A percentile compares a stretch with the other conserved stretches of the same genome.
phyloP scores from a whole-genome alignment of 2,888 invertebrate species.

The Latrodectus elegans region DNA sequence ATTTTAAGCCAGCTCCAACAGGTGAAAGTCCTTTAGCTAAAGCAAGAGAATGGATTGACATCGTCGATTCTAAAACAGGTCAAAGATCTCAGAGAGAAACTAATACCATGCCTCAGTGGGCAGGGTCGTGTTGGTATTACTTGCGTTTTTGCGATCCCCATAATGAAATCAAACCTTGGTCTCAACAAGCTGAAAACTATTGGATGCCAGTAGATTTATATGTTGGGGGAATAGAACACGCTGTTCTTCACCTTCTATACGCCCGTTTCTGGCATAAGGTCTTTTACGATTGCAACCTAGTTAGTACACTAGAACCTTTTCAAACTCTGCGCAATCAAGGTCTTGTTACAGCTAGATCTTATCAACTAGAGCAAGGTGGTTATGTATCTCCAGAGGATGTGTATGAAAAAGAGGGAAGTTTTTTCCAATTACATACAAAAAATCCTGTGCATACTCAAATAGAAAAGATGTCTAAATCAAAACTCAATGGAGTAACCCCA shows the following conservation, averaged over 20 bases:
- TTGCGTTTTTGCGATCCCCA: slow-evolving; percentile 88
- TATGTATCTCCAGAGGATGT: too few species aligned
- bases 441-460: too few species aligned
- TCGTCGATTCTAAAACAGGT: slow-evolving; percentile 72
- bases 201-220: slow-evolving; percentile 94
- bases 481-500: too few species aligned
- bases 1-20: background rate
- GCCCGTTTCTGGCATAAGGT: too few species aligned
- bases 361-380: too few species aligned
- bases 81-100: slow-evolving; percentile 86
- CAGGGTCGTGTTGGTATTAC: slow-evolving; percentile 99
- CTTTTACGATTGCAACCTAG: too few species aligned
- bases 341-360: too few species aligned
- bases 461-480: too few species aligned
- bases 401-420: too few species aligned
- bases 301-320: too few species aligned
- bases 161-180: slow-evolving; percentile 78
- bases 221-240: slow-evolving; percentile 97
- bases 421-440: too few species aligned
- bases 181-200: slow-evolving; percentile 77
- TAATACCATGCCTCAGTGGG: slow-evolving; percentile 99
- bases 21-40: background rate
- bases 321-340: too few species aligned
- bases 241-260: slow-evolving; percentile 73
- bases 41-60: background rate